Percentiles rank a stretch among this genome's conserved stretches.
phyloP scores from a whole-genome alignment of 2,888 invertebrate genomes.

The Dryococelus australis region DNA sequence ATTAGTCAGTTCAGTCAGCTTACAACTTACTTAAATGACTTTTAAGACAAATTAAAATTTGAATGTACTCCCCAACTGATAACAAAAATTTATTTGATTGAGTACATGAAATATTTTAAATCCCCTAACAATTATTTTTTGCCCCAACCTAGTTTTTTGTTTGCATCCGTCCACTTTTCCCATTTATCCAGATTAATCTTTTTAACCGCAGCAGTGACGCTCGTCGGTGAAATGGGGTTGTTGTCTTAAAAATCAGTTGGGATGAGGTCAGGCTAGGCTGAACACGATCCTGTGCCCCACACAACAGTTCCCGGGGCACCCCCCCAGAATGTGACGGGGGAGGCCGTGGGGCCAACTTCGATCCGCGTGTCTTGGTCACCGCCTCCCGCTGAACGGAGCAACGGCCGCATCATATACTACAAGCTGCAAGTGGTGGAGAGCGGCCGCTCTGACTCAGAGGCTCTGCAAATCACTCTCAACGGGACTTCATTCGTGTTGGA shows the following conservation, averaged over 20 bases:
- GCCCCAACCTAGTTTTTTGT: conserved; percentile 38
- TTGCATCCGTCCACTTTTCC: conserved; percentile 11
- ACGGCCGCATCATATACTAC: conserved; percentile 94
- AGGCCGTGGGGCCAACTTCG: conserved; percentile 87
- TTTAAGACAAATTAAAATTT: neutral
- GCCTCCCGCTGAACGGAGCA: conserved; percentile 88
- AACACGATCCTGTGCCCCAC: conserved; percentile 19
- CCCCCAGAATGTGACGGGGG: conserved; percentile 91
- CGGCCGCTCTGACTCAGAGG: conserved; percentile 84
- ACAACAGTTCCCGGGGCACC: conserved; percentile 92
- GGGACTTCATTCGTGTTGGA: conserved; percentile 82
- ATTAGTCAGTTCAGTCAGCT: neutral
- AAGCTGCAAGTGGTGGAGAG: conserved; percentile 90
- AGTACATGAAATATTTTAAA: neutral
- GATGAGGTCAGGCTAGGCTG: neutral
- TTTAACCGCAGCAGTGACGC: neutral
- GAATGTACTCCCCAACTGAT: neutral
- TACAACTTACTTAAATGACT: neutral
- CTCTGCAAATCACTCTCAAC: conserved; percentile 80
- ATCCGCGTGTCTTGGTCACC: conserved; percentile 92
- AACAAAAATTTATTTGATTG: neutral
- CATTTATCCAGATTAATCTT: neutral
- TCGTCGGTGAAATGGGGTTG: neutral
- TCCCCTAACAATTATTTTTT: conserved; percentile 23
- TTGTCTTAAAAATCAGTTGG: neutral